Conservation (phyloP, 2,797 vertebrate species). For the Hippopotamyrus pictus region DNA sequence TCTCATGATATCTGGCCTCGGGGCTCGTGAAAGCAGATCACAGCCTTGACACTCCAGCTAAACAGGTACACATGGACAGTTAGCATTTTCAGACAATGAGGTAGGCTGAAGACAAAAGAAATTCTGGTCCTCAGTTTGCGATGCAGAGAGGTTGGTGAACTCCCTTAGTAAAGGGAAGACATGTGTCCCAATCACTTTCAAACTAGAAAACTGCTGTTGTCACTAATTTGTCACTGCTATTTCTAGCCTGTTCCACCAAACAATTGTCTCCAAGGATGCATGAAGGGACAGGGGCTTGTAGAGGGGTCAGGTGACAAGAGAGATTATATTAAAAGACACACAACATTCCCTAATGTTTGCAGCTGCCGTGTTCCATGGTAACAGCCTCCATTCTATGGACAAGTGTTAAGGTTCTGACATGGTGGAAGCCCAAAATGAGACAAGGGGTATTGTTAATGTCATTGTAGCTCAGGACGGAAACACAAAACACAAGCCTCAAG, state of each 20-base stretch:
- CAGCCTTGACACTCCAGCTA: not conserved
- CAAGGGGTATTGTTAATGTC: constrained; percentile 13
- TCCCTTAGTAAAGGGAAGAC: not conserved
- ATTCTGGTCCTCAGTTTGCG: not conserved
- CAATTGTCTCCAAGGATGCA: not conserved
- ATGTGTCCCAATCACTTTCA: not conserved
- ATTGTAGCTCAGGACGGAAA: not conserved
- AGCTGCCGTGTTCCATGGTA: constrained; percentile 47
- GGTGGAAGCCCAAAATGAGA: constrained; percentile 21
- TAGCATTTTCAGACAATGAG: not conserved
- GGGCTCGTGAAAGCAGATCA: not conserved
- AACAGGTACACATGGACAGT: not conserved
- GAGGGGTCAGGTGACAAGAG: not conserved
- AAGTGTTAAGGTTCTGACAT: constrained; percentile 42
- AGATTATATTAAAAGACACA: constrained; percentile 16
- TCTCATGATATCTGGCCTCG: not conserved
- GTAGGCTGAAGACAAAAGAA: not conserved
- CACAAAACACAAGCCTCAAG: not conserved
- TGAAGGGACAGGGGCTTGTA: not conserved
- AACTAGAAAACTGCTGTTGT: not conserved
- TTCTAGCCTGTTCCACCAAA: not conserved
- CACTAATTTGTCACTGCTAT: not conserved
- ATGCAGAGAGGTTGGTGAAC: not conserved
- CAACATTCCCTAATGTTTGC: constrained; percentile 8
- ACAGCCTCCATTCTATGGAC: constrained; percentile 33